Evolutionary conservation across 2,888 invertebrate species (phyloP).

Genomic region (Diloba caeruleocephala): DNA sequence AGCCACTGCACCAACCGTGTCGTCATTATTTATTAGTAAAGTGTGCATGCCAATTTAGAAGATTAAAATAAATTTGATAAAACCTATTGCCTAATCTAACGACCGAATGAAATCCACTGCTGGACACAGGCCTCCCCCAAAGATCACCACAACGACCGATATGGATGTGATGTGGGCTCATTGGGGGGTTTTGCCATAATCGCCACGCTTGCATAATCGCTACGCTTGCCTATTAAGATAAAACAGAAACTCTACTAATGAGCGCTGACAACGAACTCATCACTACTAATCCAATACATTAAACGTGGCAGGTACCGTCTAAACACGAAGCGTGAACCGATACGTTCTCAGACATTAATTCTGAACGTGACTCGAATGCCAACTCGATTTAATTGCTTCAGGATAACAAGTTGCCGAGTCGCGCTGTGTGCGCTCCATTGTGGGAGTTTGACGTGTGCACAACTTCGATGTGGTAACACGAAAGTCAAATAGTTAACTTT

Average conservation of each 20-base stretch:
- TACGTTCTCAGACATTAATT: slow-evolving; percentile 63
- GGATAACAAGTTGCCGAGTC: slow-evolving; percentile 55
- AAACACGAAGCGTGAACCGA: slow-evolving; percentile 54
- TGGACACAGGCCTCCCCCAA: no score
- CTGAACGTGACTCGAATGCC: slow-evolving; percentile 59
- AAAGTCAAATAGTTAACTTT: slow-evolving; percentile 4
- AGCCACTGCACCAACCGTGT: no score
- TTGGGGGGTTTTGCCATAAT: no score
- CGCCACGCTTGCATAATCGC: no score
- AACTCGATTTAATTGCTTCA: slow-evolving; percentile 53
- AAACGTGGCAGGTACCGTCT: slow-evolving; percentile 50
- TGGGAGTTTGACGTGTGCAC: slow-evolving; percentile 34
- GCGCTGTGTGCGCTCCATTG: slow-evolving; percentile 45
- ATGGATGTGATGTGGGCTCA: no score
- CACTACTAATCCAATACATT: slow-evolving; percentile 53
- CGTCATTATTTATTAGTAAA: no score
- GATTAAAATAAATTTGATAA: no score
- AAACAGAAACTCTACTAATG: slow-evolving; percentile 34
- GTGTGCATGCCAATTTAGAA: slow-evolving; percentile 22
- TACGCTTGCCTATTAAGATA: slow-evolving; percentile 33
- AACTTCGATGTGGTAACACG: slow-evolving; percentile 15
- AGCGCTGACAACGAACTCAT: slow-evolving; percentile 41
- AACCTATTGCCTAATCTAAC: no score
- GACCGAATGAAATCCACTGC: no score
- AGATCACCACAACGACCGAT: no score